A percentile compares a stretch with the other conserved stretches of the same genome.
These are phyloP conservation scores for Thripadectes ignobilis DNA, from an alignment of 2,797 vertebrate species.

Conservation along the genomic window DNA sequence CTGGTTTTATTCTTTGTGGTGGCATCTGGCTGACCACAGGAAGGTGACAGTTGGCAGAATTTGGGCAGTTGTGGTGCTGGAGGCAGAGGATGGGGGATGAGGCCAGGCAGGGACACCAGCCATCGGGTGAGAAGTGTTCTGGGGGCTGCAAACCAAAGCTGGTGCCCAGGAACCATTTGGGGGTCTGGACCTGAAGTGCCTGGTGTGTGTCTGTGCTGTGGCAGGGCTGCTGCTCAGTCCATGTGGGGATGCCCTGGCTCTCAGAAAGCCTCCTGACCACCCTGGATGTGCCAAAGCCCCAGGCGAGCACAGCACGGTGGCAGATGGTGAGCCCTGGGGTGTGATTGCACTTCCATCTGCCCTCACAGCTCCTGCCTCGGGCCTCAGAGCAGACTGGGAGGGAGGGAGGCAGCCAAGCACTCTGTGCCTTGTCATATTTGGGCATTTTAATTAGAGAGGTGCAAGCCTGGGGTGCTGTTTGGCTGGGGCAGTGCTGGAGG, in stretches of 20 bases:
- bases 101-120: not conserved
- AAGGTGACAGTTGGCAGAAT: not conserved
- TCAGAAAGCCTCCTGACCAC: not conserved
- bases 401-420: not conserved
- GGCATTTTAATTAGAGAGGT: not conserved
- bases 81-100: not conserved
- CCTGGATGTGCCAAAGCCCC: not conserved
- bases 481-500: not conserved
- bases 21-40: not conserved
- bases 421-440: fast-evolving
- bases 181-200: fast-evolving
- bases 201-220: not conserved
- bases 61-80: not conserved
- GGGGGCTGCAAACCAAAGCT: fast-evolving
- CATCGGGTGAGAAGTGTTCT: not conserved
- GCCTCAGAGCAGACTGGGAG: not conserved
- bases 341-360: slow-evolving; percentile 7
- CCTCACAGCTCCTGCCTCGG: not conserved
- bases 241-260: slow-evolving; percentile 1
- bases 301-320: not conserved
- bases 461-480: not conserved
- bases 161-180: not conserved
- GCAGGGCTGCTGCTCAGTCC: not conserved
- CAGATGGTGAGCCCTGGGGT: slow-evolving; percentile 16
- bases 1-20: not conserved